Evolutionary conservation across 2,113 vertebrate genomes (phyloP).

Genomic region (Nothocercus julius): DNA sequence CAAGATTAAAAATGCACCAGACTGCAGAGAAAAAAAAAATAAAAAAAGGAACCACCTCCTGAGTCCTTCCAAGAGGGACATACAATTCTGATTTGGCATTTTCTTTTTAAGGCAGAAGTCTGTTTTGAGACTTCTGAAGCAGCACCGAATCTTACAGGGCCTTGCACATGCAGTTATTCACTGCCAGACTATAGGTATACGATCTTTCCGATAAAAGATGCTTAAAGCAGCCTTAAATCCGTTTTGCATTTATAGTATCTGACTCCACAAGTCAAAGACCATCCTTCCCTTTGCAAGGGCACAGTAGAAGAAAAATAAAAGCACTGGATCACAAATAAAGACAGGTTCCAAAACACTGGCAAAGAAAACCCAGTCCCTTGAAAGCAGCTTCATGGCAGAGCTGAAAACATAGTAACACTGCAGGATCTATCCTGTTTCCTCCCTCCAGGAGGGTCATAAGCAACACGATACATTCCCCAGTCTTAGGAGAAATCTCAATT

Average conservation of each 20-base stretch:
- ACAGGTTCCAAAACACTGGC: neutral
- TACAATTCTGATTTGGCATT: neutral
- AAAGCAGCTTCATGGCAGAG: neutral
- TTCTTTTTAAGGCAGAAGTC: neutral
- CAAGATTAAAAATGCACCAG: neutral
- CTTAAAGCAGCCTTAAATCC: neutral
- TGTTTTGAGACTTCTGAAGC: conserved; percentile 13
- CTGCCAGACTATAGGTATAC: neutral
- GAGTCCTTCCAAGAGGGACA: neutral
- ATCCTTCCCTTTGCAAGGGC: neutral
- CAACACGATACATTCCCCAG: neutral
- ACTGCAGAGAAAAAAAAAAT: neutral
- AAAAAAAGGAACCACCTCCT: neutral
- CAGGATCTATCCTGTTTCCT: neutral
- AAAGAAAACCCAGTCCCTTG: neutral
- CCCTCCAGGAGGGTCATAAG: neutral
- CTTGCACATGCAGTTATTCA: conserved; percentile 35
- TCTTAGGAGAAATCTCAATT: neutral
- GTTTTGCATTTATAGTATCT: neutral
- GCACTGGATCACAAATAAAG: neutral
- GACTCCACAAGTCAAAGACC: neutral
- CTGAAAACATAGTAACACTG: neutral
- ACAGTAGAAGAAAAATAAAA: neutral
- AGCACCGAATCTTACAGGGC: conserved; percentile 24
- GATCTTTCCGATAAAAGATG: neutral